Conservation (phyloP, 2,888 invertebrate species). For the Meghimatium bilineatum region DNA sequence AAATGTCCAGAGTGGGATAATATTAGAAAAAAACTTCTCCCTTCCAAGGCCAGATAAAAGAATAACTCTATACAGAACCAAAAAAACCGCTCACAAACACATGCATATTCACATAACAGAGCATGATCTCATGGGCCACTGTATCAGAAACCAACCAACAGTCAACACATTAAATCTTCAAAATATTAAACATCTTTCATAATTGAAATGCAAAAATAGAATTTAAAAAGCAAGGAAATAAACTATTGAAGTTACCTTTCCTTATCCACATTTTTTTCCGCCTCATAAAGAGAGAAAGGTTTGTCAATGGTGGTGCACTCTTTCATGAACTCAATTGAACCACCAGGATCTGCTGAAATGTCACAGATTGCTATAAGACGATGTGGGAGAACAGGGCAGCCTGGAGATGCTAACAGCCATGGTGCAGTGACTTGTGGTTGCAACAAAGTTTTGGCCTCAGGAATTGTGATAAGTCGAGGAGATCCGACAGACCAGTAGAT, state of each 20-base stretch:
- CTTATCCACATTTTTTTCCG: constrained; percentile 96
- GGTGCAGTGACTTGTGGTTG: constrained; percentile 87
- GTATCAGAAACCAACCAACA: no score
- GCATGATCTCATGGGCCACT: no score
- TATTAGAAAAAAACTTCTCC: no score
- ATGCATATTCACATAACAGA: no score
- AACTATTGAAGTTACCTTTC: constrained; percentile 82
- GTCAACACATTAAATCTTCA: no score
- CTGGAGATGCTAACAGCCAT: constrained; percentile 86
- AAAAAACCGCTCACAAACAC: no score
- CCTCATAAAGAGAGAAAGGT: constrained; percentile 98
- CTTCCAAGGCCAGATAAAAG: no score
- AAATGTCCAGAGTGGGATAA: no score
- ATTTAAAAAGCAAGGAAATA: no score
- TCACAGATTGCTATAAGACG: constrained; percentile 94
- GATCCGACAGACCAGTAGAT: constrained; percentile 99
- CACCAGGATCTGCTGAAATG: constrained; percentile 98
- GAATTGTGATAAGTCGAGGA: constrained; percentile 96
- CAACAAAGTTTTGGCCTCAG: constrained; percentile 96
- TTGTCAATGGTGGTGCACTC: constrained; percentile 99
- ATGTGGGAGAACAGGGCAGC: constrained; percentile 76
- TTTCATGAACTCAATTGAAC: constrained; percentile 99
- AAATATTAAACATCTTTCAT: no score
- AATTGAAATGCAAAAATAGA: no score
- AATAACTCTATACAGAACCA: no score